These are phyloP conservation scores for Pogona vitticeps DNA, from an alignment of 2,113 vertebrate species.

Conservation along the genomic window DNA sequence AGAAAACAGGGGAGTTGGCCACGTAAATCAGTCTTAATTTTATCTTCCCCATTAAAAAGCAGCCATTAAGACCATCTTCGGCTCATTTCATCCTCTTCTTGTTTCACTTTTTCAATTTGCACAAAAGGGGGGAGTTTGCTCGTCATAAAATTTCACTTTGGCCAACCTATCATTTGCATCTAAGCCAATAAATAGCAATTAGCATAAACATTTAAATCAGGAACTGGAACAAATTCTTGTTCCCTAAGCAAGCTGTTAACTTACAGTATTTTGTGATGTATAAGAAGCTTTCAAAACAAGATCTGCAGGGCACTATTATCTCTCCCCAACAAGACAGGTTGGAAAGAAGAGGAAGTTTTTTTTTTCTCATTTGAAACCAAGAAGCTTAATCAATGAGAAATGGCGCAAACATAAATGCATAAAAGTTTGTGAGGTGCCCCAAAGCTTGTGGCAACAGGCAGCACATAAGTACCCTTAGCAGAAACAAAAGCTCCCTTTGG, in stretches of 20 bases:
- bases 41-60: constrained; percentile 99
- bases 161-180: constrained; percentile 99
- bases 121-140: constrained; percentile 99
- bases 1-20: constrained; percentile 95
- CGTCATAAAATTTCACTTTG: constrained; percentile 99
- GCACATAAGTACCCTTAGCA: constrained; percentile 40
- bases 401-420: not conserved
- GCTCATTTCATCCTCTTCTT: constrained; percentile 99
- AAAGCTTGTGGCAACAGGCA: not conserved
- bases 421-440: constrained; percentile 29
- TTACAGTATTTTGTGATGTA: constrained; percentile 87
- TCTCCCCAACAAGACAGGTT: constrained; percentile 72
- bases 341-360: constrained; percentile 62
- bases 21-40: constrained; percentile 99
- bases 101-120: constrained; percentile 99
- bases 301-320: constrained; percentile 74
- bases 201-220: constrained; percentile 99
- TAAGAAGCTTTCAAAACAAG: constrained; percentile 80
- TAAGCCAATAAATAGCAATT: constrained; percentile 99
- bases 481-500: not conserved
- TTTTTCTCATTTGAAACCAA: constrained; percentile 39
- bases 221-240: constrained; percentile 98
- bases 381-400: constrained; percentile 42
- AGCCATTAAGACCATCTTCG: constrained; percentile 98
- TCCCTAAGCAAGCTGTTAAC: constrained; percentile 99